Evolutionary conservation across 2,888 invertebrate genomes (phyloP).

Genomic region (Schizotus pectinicornis): DNA sequence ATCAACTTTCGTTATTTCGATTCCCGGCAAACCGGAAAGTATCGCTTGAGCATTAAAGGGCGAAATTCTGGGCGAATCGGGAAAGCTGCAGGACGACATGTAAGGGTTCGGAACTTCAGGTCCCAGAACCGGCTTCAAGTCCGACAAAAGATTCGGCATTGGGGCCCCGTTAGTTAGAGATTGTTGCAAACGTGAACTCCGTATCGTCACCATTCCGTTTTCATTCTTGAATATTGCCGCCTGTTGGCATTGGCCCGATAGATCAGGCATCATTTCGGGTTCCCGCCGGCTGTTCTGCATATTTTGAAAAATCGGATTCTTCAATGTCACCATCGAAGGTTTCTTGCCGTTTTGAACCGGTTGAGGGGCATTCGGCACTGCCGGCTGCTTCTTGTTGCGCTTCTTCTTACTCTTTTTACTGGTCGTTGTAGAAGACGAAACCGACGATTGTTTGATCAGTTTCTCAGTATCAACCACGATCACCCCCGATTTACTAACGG

Average conservation of each 20-base stretch:
- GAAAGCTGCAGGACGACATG: slow-evolving; percentile 28
- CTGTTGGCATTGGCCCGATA: slow-evolving; percentile 58
- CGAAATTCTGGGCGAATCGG: slow-evolving; percentile 35
- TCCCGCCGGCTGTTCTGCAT: slow-evolving; percentile 57
- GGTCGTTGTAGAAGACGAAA: slow-evolving; percentile 34
- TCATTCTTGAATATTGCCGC: slow-evolving; percentile 73
- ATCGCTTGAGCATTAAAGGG: slow-evolving; percentile 56
- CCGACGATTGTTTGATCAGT: slow-evolving; percentile 52
- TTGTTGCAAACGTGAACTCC: slow-evolving; percentile 70
- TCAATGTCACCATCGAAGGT: slow-evolving; percentile 75
- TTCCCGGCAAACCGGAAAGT: slow-evolving; percentile 56
- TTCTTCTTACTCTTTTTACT: slow-evolving; percentile 62
- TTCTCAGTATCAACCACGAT: slow-evolving; percentile 69
- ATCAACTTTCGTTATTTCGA: slow-evolving; percentile 57
- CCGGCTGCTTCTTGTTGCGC: slow-evolving; percentile 59
- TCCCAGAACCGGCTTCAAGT: slow-evolving; percentile 48
- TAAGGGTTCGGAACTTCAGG: slow-evolving; percentile 36
- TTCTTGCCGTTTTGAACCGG: slow-evolving; percentile 33
- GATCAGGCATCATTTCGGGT: slow-evolving; percentile 44
- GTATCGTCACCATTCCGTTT: slow-evolving; percentile 83
- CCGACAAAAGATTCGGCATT: slow-evolving; percentile 44
- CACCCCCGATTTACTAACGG: slow-evolving; percentile 61
- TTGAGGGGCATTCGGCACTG: slow-evolving; percentile 38
- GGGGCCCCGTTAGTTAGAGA: slow-evolving; percentile 40
- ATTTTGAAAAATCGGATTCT: slow-evolving; percentile 78